Evolutionary conservation across 2,113 vertebrate species (phyloP), one percentile per base, ranked within the genome.

Genomic region (Callopanchax toddi): DNA sequence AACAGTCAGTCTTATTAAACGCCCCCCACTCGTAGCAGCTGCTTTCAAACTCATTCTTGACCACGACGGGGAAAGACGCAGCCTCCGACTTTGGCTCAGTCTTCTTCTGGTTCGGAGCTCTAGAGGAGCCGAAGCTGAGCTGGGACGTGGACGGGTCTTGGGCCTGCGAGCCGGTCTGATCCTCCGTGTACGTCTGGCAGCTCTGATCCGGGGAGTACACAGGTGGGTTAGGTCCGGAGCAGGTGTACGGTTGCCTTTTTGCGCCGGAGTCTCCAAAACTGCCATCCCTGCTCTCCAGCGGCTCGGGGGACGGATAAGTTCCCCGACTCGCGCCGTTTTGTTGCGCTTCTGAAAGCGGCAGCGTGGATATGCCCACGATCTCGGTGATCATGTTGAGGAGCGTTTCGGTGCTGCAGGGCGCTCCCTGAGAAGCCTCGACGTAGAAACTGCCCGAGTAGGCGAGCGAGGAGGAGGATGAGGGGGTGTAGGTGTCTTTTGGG

Each of bases 371-470:
- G 39, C 96, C 97, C 61, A 99, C 91, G 67, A 99, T 98, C 56
- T 97, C 97, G 0, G 96, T 97, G 93, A 99, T 98, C 89, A 99
- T 94, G 85, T 95, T 98, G 91, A 99, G 95, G 76, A 99, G 93
- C 36, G 96, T 95, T 74, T 99, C 96, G 50, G 95, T 95, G 85
- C 95, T 95, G 90, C 94, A 96, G 34, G 95, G 92, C 64, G 94
- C 94, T 87, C 96, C 96, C 12, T 95, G 95, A 22, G 93, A 93
- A 0, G 96, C 93, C 85, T 98, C 96, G 69, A 99, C 95, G 89
- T 98, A 97, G 92, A 99, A 98, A 87, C 96, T 98, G 87, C 97
- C 96, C 1, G 95, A 96, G 93, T 98, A 98, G 86, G 95, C 93
- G 86, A 98, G 92, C 4, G 96, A 91, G 18, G 96, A 93, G 56